phyloP scores from a whole-genome alignment of 1,140 invertebrate genomes.

The Scaptodrosophila lebanonensis region DNA sequence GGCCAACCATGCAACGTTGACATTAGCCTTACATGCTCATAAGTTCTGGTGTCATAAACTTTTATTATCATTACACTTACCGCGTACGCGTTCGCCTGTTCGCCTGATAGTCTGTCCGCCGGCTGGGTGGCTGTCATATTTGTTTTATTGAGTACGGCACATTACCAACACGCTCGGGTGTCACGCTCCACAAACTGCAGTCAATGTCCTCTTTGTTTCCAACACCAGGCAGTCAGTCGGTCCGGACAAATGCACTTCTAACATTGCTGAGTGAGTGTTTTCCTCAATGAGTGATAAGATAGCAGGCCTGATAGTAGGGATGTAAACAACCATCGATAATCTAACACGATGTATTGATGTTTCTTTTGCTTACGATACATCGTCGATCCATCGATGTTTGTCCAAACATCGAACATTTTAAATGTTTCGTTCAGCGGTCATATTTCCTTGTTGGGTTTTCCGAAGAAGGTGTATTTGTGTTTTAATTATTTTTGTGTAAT shows the following conservation, averaged over 20 bases:
- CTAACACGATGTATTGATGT: too few relatives aligned
- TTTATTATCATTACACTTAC: slow-evolving; percentile 72
- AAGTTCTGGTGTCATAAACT: slow-evolving; percentile 68
- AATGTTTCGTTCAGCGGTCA: too few relatives aligned
- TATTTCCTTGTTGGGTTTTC: too few relatives aligned
- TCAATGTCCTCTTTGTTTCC: slow-evolving; percentile 69
- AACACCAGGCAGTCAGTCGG: slow-evolving; percentile 12
- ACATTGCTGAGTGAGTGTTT: slow-evolving; percentile 60
- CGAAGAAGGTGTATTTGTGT: too few relatives aligned
- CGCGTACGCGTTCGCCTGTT: slow-evolving; percentile 7
- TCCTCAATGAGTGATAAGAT: slow-evolving; percentile 53
- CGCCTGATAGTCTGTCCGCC: not conserved
- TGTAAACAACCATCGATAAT: too few relatives aligned
- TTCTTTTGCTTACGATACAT: too few relatives aligned
- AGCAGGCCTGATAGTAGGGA: slow-evolving; percentile 45
- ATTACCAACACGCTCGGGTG: slow-evolving; percentile 10
- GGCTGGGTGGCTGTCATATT: slow-evolving; percentile 54
- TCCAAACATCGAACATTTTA: too few relatives aligned
- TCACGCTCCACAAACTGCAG: slow-evolving; percentile 53
- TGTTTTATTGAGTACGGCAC: slow-evolving; percentile 64
- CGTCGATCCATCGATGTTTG: too few relatives aligned
- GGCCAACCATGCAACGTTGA: slow-evolving; percentile 36
- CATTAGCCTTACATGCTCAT: slow-evolving; percentile 72
- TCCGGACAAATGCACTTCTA: slow-evolving; percentile 43
- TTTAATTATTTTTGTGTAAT: too few relatives aligned